These are phyloP conservation scores for Beroe ovata DNA, from an alignment of 37 sponge, comb jelly and placozoan species.

Conservation along the genomic window DNA sequence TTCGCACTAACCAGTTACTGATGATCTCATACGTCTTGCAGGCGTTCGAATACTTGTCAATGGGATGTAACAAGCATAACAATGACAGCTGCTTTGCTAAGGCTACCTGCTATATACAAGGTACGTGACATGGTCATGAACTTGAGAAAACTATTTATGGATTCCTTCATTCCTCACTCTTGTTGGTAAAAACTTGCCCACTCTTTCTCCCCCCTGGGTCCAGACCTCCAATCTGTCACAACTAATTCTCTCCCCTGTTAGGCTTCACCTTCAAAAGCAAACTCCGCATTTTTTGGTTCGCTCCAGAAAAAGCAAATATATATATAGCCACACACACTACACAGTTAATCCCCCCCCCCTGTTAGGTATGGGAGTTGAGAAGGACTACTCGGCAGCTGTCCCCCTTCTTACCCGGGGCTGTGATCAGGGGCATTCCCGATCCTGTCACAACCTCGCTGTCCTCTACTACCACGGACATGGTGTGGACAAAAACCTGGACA, in stretches of 20 bases:
- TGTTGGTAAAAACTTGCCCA: no score
- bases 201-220: no score
- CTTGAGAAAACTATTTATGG: no score
- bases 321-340: no score
- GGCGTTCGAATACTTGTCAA: slow-evolving; percentile 58
- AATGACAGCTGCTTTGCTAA: slow-evolving; percentile 35
- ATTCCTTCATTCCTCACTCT: no score
- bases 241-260: no score
- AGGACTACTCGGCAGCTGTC: slow-evolving; percentile 17
- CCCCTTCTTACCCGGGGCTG: slow-evolving; percentile 27
- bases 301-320: no score
- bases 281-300: no score
- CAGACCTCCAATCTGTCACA: neutral
- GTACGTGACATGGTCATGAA: neutral
- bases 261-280: no score
- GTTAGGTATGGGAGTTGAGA: slow-evolving; percentile 57
- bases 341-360: neutral
- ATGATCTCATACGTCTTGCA: neutral
- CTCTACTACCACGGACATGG: slow-evolving; percentile 55
- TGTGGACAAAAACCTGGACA: slow-evolving; percentile 56
- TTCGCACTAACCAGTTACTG: neutral
- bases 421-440: slow-evolving; percentile 1
- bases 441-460: slow-evolving; percentile 55
- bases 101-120: slow-evolving; percentile 40
- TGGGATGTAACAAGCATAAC: slow-evolving; percentile 44